Evolutionary conservation across 1,140 invertebrate species (phyloP).

Genomic region (Dreissena rostriformis): DNA sequence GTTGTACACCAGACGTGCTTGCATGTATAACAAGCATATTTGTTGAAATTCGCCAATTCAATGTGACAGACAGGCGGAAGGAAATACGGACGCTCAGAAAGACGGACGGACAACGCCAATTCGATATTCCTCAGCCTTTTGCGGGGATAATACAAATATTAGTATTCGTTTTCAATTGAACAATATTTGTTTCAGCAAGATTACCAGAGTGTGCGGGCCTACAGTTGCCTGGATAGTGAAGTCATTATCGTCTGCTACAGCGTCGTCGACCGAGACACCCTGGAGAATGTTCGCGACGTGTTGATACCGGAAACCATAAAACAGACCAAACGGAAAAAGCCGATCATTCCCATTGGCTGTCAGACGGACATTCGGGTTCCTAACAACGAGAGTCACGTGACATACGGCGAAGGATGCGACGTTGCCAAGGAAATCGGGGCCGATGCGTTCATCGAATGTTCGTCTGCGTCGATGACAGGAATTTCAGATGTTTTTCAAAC

Average conservation of each 20-base stretch:
- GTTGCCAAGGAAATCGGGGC: conserved; percentile 87
- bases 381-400: conserved; percentile 89
- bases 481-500: conserved; percentile 95
- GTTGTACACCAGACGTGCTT: no score
- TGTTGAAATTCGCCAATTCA: no score
- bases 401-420: conserved; percentile 87
- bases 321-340: conserved; percentile 91
- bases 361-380: conserved; percentile 73
- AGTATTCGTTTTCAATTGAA: no score
- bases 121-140: no score
- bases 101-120: no score
- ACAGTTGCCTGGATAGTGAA: conserved; percentile 98
- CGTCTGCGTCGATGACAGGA: conserved; percentile 93
- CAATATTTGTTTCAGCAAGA: conserved; percentile 85
- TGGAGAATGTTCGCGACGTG: conserved; percentile 98
- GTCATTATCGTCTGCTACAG: conserved; percentile 99
- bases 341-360: conserved; percentile 89
- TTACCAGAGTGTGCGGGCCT: conserved; percentile 94
- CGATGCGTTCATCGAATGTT: conserved; percentile 95
- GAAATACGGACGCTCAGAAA: no score
- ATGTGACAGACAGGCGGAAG: no score
- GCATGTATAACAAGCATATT: no score
- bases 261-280: conserved; percentile 98
- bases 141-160: no score
- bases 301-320: conserved; percentile 86